Evolutionary conservation across 2,113 vertebrate genomes (phyloP), one percentile per base, ranked within the genome.

Genomic region (Chaenocephalus aceratus): DNA sequence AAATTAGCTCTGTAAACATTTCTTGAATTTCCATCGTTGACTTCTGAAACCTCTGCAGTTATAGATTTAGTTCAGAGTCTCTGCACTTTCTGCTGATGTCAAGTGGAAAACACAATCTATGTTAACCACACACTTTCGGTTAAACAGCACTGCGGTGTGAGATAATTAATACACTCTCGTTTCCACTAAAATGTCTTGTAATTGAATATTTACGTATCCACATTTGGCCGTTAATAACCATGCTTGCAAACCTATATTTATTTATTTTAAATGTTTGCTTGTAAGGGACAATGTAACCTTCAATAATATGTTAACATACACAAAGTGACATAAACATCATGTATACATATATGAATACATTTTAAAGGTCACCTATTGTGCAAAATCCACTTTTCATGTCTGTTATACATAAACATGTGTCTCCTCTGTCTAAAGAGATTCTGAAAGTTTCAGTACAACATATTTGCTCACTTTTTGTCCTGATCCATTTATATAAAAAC

Each of bases 61-160:
- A 75, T 71, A 72, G 23, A 46, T 57, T 57, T 0, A 21, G 6
- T 14, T 9, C 10, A 67, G 3, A 16, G 3, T 10, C 23, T 12
- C 11, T 56, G 6, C 13, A 23, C 5, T 74, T 75, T 75, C 41
- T 83, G 65, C 69, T 73, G 56, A 82, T 69, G 61, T 82, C 53
- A 51, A 75, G 71, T 30, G 72, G 63, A 88, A 83, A 75, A 80
- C 66, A 72, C 13, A 14, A 60, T 72, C 34, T 64, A 6, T 63
- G 44, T 60, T 15, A 71, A 34, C 12, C 56, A 53, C 49, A 75
- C 73, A 69, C 69, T 59, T 23, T 57, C 51, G 46, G 9, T 23
- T 7, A 18, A 14, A n/a, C 21, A 54, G 14, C 18, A 11, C 15
- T 21, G 49, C 1, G 2, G 16, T 56, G 3, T 36, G 36, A 41